phyloP scores from a whole-genome alignment of 2,113 vertebrate species.

The Nothocercus julius region DNA sequence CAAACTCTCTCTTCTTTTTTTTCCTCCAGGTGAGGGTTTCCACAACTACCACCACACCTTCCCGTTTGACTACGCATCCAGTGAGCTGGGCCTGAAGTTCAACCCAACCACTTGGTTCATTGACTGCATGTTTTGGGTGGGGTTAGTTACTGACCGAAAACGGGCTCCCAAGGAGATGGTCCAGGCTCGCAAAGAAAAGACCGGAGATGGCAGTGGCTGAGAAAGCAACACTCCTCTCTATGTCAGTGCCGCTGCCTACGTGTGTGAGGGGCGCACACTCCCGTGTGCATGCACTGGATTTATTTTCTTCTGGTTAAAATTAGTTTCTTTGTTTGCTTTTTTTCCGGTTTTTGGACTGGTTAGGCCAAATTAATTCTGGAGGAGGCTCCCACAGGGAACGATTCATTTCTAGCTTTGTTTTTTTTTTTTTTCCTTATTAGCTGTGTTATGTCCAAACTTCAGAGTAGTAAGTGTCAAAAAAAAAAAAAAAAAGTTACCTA shows the following conservation, averaged over 20 bases:
- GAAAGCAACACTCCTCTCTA: accelerated
- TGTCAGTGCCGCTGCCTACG: not conserved
- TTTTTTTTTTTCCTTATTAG: conserved; percentile 14
- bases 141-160: conserved; percentile 81
- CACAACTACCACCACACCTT: conserved; percentile 84
- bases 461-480: conserved; percentile 42
- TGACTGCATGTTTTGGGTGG: conserved; percentile 86
- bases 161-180: conserved; percentile 77
- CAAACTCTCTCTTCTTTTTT: not conserved
- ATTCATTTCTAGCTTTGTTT: not conserved
- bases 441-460: conserved; percentile 52
- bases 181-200: conserved; percentile 79
- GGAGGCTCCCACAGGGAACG: not conserved
- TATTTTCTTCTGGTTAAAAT: conserved; percentile 18
- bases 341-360: not conserved
- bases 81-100: conserved; percentile 83
- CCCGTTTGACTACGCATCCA: conserved; percentile 84
- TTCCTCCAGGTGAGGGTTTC: conserved; percentile 82
- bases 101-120: conserved; percentile 88
- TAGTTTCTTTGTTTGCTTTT: not conserved
- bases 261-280: not conserved
- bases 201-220: conserved; percentile 82
- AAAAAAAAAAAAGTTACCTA: not conserved
- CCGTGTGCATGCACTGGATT: not conserved
- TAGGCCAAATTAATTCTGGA: not conserved